phyloP scores from a whole-genome alignment of 2,113 vertebrate species.

The Misgurnus mizolepis region DNA sequence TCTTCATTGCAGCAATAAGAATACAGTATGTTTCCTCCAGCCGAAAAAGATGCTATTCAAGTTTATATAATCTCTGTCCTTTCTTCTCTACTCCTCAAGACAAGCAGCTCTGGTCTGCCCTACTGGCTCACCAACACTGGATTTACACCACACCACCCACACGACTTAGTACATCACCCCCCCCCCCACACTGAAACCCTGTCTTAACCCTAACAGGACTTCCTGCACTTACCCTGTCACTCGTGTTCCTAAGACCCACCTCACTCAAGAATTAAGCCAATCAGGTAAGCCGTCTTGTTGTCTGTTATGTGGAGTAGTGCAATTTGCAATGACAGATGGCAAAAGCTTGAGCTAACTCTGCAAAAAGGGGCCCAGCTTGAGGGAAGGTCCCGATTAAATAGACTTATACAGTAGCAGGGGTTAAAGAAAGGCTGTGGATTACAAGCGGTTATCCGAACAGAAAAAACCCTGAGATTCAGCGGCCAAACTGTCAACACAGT shows the following conservation, averaged over 20 bases:
- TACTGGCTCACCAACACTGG: constrained; percentile 50
- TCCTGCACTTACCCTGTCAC: constrained; percentile 39
- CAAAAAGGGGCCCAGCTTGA: constrained; percentile 38
- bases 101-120: constrained; percentile 25
- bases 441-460: constrained; percentile 32
- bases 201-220: constrained; percentile 43
- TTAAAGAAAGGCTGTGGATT: background rate
- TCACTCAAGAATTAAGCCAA: constrained; percentile 43
- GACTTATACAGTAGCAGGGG: constrained; percentile 18
- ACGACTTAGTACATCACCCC: constrained; percentile 47
- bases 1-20: constrained; percentile 5
- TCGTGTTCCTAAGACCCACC: constrained; percentile 41
- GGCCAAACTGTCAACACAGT: background rate
- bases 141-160: constrained; percentile 57
- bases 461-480: constrained; percentile 21
- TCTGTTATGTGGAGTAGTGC: constrained; percentile 43
- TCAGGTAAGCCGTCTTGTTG: constrained; percentile 11
- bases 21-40: background rate
- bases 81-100: constrained; percentile 11
- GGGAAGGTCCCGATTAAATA: constrained; percentile 24
- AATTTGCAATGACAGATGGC: constrained; percentile 58
- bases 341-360: constrained; percentile 48
- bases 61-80: constrained; percentile 14
- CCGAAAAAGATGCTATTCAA: constrained; percentile 15
- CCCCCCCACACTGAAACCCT: constrained; percentile 32